Percentiles rank a stretch among this genome's conserved stretches.
Conservation (phyloP, 2,888 invertebrate species). For the Platycnemis pennipes region DNA sequence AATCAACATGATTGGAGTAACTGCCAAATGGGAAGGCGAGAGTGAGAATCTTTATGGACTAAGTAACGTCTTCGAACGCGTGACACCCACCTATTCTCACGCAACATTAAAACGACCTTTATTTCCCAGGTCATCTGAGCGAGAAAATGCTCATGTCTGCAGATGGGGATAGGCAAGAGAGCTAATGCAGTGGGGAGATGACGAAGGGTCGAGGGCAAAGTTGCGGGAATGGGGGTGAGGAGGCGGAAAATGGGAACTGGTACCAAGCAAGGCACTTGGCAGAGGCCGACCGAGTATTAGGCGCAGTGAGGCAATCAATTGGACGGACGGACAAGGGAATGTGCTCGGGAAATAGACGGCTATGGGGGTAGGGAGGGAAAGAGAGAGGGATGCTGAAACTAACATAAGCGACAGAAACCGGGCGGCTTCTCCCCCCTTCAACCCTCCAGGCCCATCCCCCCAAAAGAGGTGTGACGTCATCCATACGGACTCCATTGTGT, state of each 20-base stretch:
- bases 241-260: not conserved
- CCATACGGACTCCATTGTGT: slow-evolving; percentile 11
- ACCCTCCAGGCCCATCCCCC: not conserved
- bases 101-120: slow-evolving; percentile 1
- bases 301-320: slow-evolving; percentile 40
- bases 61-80: not conserved
- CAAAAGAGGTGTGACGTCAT: slow-evolving; percentile 5
- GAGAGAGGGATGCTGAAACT: not conserved
- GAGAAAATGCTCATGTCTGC: not conserved
- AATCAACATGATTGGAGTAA: not conserved
- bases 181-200: not conserved
- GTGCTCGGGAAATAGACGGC: not conserved
- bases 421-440: not conserved
- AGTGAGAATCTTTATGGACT: not conserved
- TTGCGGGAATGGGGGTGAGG: not conserved
- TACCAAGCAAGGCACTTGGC: not conserved
- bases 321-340: not conserved
- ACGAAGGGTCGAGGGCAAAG: not conserved
- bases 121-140: slow-evolving; percentile 45
- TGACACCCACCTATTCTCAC: not conserved
- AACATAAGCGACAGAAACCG: not conserved
- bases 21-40: not conserved
- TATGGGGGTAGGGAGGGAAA: not conserved
- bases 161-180: not conserved
- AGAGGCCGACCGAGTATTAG: not conserved